phyloP scores from a whole-genome alignment of 2,113 vertebrate genomes.

The Cyprinodon variegatus region DNA sequence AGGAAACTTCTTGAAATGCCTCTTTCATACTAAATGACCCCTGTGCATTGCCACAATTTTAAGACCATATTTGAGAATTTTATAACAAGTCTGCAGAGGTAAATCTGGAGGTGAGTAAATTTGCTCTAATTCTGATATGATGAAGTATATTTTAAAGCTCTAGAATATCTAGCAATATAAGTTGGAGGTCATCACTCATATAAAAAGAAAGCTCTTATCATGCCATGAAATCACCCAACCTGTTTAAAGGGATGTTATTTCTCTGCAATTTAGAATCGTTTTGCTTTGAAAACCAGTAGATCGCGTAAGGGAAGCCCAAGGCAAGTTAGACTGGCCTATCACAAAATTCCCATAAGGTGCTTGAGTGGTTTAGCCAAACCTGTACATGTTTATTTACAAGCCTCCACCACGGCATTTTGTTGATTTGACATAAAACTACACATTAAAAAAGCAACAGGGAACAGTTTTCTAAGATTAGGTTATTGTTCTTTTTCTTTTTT shows the following conservation, averaged over 20 bases:
- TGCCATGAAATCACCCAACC: background rate
- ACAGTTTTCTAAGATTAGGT: background rate
- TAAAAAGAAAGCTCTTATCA: constrained; percentile 23
- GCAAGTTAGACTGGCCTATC: background rate
- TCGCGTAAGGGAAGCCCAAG: background rate
- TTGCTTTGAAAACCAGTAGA: background rate
- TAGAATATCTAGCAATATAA: constrained; percentile 26
- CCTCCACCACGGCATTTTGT: background rate
- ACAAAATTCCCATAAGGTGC: background rate
- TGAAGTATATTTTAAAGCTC: constrained; percentile 31
- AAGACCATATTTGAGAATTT: background rate
- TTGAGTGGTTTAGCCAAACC: background rate
- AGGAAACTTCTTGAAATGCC: constrained; percentile 26
- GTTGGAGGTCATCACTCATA: constrained; percentile 30
- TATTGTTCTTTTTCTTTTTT: background rate
- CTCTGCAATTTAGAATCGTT: background rate
- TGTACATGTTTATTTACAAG: background rate
- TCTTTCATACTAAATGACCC: constrained; percentile 13
- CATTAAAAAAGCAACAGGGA: background rate
- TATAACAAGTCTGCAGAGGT: background rate
- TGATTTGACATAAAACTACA: background rate
- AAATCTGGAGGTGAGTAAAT: background rate
- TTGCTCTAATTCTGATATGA: constrained; percentile 32
- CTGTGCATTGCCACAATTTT: background rate
- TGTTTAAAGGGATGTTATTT: constrained; percentile 1